Evolutionary conservation across 2,888 invertebrate genomes (phyloP), one percentile per base, ranked within the genome.

Genomic region (Slavum lentiscoides): DNA sequence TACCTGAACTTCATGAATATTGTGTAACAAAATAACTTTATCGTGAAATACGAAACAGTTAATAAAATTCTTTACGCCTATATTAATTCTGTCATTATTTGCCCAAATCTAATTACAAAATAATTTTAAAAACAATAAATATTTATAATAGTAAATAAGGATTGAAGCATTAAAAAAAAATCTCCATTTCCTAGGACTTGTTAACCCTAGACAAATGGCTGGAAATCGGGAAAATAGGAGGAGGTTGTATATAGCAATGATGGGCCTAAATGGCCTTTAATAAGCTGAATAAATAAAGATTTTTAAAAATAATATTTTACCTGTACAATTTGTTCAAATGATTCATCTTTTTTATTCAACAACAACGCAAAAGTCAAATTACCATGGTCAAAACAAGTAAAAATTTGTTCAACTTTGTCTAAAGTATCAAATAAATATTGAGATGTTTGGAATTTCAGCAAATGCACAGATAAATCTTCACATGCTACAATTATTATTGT

Each of bases 401-500:
- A 72, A 55, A 80, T 72, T 58, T 58, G 9, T 11, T 80, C 43
- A 5, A 66, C 80, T 58, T 15, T 43, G n/a, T 66, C 19, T 2
- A 9, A 19, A 55, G 64, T 64, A 15, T 55, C n/a, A 58, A 66
- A 80, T 58, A 80, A 55, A 70, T 72, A 43, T 58, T 72, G 19
- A 5, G 80, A 39, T 3, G 30, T 43, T 15, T 80, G 21, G 23
- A 23, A 39, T 43, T 72, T 72, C 64, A 80, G 43, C 15, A 43
- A 9, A 30, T 80, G n/a, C 19, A 80, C 55, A n/a, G 80, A 66
- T 15, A 43, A 72, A 80, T 80, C 69, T 55, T 64, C n/a, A 72
- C 70, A 80, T 39, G 80, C 72, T 30, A 66, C 72, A 30, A 80
- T 72, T 37, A 80, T 64, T 19, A 80, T 72, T 58, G n/a, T 72